phyloP scores from a whole-genome alignment of 2,797 vertebrate species.

The Bradypus variegatus region DNA sequence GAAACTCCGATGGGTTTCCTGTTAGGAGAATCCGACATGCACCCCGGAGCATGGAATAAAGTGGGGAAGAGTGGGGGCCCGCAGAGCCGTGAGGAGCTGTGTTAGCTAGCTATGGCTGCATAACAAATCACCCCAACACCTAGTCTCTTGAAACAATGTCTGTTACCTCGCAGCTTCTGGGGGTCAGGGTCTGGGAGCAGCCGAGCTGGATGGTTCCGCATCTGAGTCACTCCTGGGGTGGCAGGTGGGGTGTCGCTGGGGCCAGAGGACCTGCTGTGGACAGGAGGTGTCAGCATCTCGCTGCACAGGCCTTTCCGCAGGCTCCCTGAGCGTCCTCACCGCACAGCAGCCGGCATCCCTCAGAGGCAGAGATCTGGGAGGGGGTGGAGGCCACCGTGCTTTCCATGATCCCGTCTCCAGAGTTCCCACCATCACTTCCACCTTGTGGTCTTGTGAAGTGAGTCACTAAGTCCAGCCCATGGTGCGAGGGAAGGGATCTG shows the following conservation, averaged over 20 bases:
- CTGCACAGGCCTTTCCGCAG: fast-evolving
- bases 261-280: fast-evolving
- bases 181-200: not conserved
- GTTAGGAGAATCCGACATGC: not conserved
- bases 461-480: not conserved
- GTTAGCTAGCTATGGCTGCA: not conserved
- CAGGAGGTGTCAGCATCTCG: not conserved
- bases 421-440: not conserved
- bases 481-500: not conserved
- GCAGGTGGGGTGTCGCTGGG: not conserved
- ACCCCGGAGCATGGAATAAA: not conserved
- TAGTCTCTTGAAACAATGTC: too few relatives aligned
- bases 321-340: not conserved
- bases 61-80: not conserved
- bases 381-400: not conserved
- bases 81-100: not conserved
- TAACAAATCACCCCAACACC: not conserved
- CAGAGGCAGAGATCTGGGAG: not conserved
- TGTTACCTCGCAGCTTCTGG: not conserved
- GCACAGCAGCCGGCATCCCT: not conserved
- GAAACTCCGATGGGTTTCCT: not conserved
- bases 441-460: not conserved
- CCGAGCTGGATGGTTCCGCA: not conserved
- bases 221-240: not conserved
- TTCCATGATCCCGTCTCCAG: not conserved